Evolutionary conservation across 2,113 vertebrate genomes (phyloP).

Genomic region (Alligator mississippiensis): DNA sequence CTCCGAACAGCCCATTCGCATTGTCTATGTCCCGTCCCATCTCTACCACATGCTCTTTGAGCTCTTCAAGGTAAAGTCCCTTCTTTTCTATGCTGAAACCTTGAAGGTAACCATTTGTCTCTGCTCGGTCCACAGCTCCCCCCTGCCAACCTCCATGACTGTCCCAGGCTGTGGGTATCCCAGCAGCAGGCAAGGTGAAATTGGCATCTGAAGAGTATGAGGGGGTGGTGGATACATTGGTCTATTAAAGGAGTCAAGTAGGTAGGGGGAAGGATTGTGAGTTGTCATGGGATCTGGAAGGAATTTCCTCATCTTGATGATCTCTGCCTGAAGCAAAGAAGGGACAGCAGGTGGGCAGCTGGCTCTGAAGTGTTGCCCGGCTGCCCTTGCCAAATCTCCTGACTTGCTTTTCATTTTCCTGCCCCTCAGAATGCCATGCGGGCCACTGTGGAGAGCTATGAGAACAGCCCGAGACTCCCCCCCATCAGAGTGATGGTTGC

Average conservation of each 20-base stretch:
- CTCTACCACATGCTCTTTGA: slow-evolving; percentile 98
- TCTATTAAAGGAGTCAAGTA: rapidly evolving
- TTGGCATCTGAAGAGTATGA: no score
- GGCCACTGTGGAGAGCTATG: slow-evolving; percentile 91
- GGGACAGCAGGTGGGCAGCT: background rate
- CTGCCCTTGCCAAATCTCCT: background rate
- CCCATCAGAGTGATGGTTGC: slow-evolving; percentile 89
- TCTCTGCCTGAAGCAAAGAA: background rate
- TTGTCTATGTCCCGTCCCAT: slow-evolving; percentile 95
- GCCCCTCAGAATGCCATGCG: slow-evolving; percentile 92
- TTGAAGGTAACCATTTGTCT: background rate
- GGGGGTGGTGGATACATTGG: background rate
- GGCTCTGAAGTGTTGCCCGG: rapidly evolving
- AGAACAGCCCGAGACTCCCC: slow-evolving; percentile 82
- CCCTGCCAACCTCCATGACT: no score
- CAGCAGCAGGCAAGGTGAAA: no score
- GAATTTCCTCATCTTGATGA: background rate
- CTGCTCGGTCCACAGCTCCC: no score
- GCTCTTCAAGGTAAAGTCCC: slow-evolving; percentile 91
- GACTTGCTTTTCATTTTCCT: background rate
- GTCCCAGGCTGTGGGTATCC: background rate
- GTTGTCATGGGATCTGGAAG: background rate
- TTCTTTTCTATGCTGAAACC: background rate
- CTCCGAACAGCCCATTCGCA: slow-evolving; percentile 81
- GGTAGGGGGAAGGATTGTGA: rapidly evolving